A percentile compares a stretch with the other conserved stretches of the same genome.
These are phyloP conservation scores for Sebastes fasciatus DNA, from an alignment of 2,113 vertebrate genomes.

Conservation along the genomic window DNA sequence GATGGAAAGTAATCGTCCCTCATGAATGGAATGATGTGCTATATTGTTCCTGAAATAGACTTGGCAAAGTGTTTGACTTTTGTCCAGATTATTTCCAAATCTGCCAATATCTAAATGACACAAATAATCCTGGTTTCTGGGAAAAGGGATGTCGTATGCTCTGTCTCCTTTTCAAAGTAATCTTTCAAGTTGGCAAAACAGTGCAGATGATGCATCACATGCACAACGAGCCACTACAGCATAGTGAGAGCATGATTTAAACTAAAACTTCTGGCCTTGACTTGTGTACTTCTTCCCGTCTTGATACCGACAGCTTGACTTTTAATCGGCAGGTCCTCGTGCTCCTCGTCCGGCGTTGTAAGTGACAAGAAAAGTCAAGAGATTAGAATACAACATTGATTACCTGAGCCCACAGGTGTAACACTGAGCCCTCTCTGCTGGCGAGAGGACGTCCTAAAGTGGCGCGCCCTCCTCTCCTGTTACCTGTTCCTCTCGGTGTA, in stretches of 20 bases:
- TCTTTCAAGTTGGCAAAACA: conserved; percentile 62
- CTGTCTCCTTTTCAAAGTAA: conserved; percentile 50
- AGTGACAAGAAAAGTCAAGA: conserved; percentile 55
- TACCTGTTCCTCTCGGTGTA: conserved; percentile 56
- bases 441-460: conserved; percentile 41
- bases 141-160: conserved; percentile 54
- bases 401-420: conserved; percentile 69
- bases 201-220: conserved; percentile 2
- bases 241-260: background rate
- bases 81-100: conserved; percentile 67
- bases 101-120: conserved; percentile 65
- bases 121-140: conserved; percentile 70
- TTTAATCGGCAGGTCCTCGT: conserved; percentile 27
- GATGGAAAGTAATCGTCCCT: conserved; percentile 41
- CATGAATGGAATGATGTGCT: conserved; percentile 42
- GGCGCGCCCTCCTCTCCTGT: conserved; percentile 56
- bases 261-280: background rate
- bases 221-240: background rate
- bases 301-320: conserved; percentile 40
- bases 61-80: conserved; percentile 31
- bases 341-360: conserved; percentile 15
- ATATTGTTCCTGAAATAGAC: conserved; percentile 51
- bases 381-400: conserved; percentile 54
- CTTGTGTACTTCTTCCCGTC: background rate
- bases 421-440: conserved; percentile 60